Base-by-base conservation (phyloP, 1,140 invertebrate genomes). In the Anthonomus grandis region DNA sequence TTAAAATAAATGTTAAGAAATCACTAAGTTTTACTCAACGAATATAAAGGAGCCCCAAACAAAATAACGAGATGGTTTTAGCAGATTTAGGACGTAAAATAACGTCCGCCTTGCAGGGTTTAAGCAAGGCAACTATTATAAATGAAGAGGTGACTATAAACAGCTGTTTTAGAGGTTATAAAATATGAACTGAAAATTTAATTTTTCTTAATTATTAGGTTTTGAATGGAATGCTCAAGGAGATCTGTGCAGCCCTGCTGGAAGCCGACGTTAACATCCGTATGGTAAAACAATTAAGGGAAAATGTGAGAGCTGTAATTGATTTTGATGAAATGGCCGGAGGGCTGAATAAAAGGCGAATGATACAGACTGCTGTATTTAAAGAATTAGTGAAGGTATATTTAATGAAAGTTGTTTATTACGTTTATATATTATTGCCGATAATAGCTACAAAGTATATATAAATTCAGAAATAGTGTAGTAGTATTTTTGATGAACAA, bases 301-400 rank as follows among this genome's bases (percentile, higher is more conserved):
- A 98, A 81, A 99, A 98, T 95, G 95, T 99, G n/a, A 84, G 93
- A 42, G 83, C 86, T 39, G 93, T 96, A 53, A 98, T 98, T 76
- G 93, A 99, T 78, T 99, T 99, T 80, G 96, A 99, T 73, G 97
- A 99, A 72, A 99, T 99, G 95, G 95, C 95, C 70, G 95, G 93
- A 42, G 97, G 97, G 15, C 83, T 99, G 19, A 99, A 99, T 75
- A 99, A 99, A 71, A 79, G 97, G 21, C 80, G 95, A 46, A 97
- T 99, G 91, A 99, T 99, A 69, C 96, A 99, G 74, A 96, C 91
- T 62, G 95, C 95, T 57, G 97, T 99, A 1, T 99, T 98, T 73
- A 95, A 97, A 75, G 97, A 99, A 80, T 84, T 99, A 36, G 91
- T 99, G 4, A 99, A 98, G 80, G 91, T 95, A 78, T 24, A n/a